These are phyloP conservation scores for Paracentrotus lividus DNA, from an alignment of 53 echinoderm and acorn worm genomes.

Conservation along the genomic window DNA sequence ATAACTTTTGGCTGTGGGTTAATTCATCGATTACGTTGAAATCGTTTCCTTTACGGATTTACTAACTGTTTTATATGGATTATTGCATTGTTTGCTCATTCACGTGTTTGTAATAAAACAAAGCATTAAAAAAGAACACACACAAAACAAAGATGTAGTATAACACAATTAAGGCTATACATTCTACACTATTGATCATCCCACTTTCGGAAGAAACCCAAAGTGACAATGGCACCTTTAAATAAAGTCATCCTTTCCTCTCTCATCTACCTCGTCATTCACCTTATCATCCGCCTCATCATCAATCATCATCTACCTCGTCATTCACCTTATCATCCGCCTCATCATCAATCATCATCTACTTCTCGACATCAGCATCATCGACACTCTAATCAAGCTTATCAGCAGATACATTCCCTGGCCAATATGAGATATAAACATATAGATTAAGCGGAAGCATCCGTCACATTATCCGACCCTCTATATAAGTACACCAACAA, in stretches of 20 bases:
- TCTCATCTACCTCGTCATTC: neutral
- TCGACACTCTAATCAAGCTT: neutral
- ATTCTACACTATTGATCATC: no score
- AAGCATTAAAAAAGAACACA: no score
- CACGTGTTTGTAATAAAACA: no score
- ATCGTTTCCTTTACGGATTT: no score
- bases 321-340: neutral
- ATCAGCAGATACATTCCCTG: conserved; percentile 21
- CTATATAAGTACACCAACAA: neutral
- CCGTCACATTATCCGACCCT: neutral
- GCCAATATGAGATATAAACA: neutral
- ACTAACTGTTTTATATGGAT: no score
- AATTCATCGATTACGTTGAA: no score
- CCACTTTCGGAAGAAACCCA: no score
- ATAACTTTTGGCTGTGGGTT: no score
- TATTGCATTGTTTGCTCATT: no score
- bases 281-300: neutral
- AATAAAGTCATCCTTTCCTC: neutral
- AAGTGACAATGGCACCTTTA: neutral
- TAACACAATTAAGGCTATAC: no score
- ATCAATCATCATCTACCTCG: neutral
- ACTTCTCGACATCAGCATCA: neutral
- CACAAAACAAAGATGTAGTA: no score
- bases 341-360: neutral
- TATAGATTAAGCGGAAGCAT: neutral